A percentile compares a stretch with the other conserved stretches of the same genome.
Conservation (phyloP, 1,140 invertebrate species). For the Grapholita molesta region DNA sequence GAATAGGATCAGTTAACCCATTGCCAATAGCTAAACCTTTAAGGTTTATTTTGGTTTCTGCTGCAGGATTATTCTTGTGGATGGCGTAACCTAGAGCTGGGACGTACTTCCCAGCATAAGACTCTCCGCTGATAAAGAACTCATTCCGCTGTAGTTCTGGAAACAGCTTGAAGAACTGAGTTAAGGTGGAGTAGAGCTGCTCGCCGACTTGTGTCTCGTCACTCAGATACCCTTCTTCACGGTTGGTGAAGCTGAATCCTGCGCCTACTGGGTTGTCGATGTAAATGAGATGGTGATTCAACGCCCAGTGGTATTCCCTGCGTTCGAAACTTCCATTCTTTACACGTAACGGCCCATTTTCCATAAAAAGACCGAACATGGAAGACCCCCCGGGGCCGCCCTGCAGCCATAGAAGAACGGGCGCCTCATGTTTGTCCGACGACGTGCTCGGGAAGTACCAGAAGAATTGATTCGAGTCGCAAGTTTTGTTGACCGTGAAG, state of each 20-base stretch:
- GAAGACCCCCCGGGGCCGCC: slow-evolving; percentile 90
- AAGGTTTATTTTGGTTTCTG: slow-evolving; percentile 78
- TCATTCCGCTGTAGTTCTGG: slow-evolving; percentile 78
- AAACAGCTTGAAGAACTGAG: slow-evolving; percentile 85
- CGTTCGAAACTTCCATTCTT: slow-evolving; percentile 58
- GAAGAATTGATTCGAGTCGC: slow-evolving; percentile 87
- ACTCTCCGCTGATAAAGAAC: slow-evolving; percentile 88
- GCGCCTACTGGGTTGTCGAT: slow-evolving; percentile 92
- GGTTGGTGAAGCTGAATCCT: slow-evolving; percentile 86
- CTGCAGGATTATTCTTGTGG: slow-evolving; percentile 71
- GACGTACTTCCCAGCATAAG: slow-evolving; percentile 89
- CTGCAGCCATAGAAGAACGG: slow-evolving; percentile 88
- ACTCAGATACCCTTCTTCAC: slow-evolving; percentile 80
- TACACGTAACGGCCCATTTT: slow-evolving; percentile 86
- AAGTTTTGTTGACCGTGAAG: slow-evolving; percentile 83
- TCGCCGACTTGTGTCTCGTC: slow-evolving; percentile 83
- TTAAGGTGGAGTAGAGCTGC: slow-evolving; percentile 81
- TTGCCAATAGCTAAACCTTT: slow-evolving; percentile 88
- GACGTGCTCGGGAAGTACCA: slow-evolving; percentile 86
- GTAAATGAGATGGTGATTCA: slow-evolving; percentile 84
- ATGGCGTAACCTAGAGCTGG: slow-evolving; percentile 86
- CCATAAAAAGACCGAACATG: slow-evolving; percentile 88
- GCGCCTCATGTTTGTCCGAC: slow-evolving; percentile 75
- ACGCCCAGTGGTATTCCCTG: slow-evolving; percentile 86
- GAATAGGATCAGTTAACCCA: slow-evolving; percentile 85